Evolutionary conservation across 2,888 invertebrate species (phyloP), one percentile per base, ranked within the genome.

Genomic region (Aquatica leii): DNA sequence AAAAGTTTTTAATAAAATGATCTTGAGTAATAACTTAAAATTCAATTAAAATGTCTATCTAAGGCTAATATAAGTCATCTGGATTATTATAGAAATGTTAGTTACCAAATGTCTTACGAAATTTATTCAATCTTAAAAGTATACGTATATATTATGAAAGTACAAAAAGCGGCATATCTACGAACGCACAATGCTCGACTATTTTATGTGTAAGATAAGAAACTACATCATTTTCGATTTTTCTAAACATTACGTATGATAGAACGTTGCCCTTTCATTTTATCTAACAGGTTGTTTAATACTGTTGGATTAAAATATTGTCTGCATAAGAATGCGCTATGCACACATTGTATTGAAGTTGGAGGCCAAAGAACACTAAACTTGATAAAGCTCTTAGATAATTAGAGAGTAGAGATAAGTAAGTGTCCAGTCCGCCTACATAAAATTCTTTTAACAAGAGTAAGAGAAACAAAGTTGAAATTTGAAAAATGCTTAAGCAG

Each of bases 321-420:
- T 55, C 62, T 59, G 59, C 64, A 61, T 71, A 70, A 70, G 70
- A 71, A 73, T 70, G 72, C 66, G 69, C 66, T 71, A 63, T 71
- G 71, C 71, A 71, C 70, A 71, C 71, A 71, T 69, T 71, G 72
- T 73, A 72, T 70, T 72, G 52, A 21, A 37, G 34, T 31, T 55
- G 71, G 71, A 72, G 67, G 71, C 71, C 66, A 58, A 67, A 72
- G 70, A 70, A 77, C 75, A 76, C 76, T 74, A 76, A 76, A 77
- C 75, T 74, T 75, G 77, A 78, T 77, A 78, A 77, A 76, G 77
- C 76, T 77, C 75, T 76, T 73, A 77, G 78, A 78, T 78, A 78
- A 78, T 78, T 78, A 77, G 77, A 77, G 76, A 77, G 78, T 75
- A 76, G 77, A 74, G 77, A 77, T 77, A 78, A 76, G 76, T 78